Base-by-base conservation (phyloP, 2,888 invertebrate species). In the Drosophila ochracea region DNA sequence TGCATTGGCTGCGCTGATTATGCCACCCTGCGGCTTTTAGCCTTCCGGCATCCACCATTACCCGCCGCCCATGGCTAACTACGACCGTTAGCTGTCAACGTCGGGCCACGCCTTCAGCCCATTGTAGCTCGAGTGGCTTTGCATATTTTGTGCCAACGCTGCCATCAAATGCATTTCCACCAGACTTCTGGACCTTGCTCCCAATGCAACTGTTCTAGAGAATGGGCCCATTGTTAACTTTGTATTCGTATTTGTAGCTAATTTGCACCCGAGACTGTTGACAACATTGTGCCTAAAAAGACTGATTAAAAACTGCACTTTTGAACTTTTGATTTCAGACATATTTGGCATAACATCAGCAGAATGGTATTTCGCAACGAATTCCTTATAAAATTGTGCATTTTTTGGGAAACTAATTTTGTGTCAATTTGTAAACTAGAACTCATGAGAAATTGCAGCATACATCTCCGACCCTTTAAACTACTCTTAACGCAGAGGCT, bases 1-100 rank as follows among this genome's bases (percentile, higher is more conserved):
- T 79, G 83, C 80, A 90, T 86, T 83, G 84, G 73, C 67, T 75
- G 68, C 85, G 71, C 85, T 84, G 90, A 89, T 85, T 85, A 88
- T 84, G 73, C 80, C 61, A 47, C 71, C 66, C 72, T 55, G 43
- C 49, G 62, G 57, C 47, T 50, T 70, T 59, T 53, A 50, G 13
- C 61, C 41, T 21, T 43, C 41, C 25, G 58, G 33, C 58, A 39
- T 35, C 33, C 19, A 16, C 16, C 47, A 9, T 4, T 47, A 47
- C 2, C 16, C 31, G 16, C 10, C 33, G 25, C 66, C 57, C 57
- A 13, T 31, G 43, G 66, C 66, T 66, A 80, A 73, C 62, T 70
- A 81, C 68, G 60, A 64, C 70, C 59, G 63, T 21, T 60, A 54
- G 64, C 70, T 72, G 70, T 81, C 82, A 77, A 37, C 68, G 50